These are phyloP conservation scores for Paradisaea rubra DNA, from an alignment of 2,113 vertebrate genomes.

Conservation along the genomic window DNA sequence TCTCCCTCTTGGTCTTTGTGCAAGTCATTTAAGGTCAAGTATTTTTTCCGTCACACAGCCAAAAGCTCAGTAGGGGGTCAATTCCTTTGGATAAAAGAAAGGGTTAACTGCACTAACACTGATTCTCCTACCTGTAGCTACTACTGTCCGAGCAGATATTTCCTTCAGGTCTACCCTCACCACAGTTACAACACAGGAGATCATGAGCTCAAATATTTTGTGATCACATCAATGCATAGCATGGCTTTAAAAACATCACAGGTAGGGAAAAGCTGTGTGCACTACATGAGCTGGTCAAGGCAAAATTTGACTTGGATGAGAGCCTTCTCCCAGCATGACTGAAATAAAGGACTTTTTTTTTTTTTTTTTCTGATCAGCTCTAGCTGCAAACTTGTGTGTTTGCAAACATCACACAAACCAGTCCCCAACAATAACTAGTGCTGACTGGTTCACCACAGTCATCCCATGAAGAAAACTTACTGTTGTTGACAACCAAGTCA, in stretches of 20 bases:
- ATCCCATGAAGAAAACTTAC: background rate
- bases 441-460: background rate
- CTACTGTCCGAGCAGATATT: background rate
- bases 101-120: background rate
- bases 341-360: background rate
- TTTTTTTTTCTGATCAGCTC: background rate
- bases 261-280: background rate
- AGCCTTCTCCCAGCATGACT: background rate
- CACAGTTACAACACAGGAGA: background rate
- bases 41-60: background rate
- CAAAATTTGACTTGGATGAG: background rate
- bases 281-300: background rate
- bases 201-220: background rate
- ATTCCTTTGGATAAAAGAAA: background rate
- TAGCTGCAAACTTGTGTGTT: background rate
- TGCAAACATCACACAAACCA: background rate
- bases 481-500: background rate
- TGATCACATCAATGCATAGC: background rate
- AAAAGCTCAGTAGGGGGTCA: background rate
- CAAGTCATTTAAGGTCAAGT: constrained; percentile 16
- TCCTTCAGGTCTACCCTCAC: background rate
- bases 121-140: background rate
- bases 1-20: background rate
- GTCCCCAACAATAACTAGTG: background rate
- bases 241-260: background rate